Evolutionary conservation across 2,113 vertebrate genomes (phyloP), one percentile per base, ranked within the genome.

Genomic region (Spea multiplicata): DNA sequence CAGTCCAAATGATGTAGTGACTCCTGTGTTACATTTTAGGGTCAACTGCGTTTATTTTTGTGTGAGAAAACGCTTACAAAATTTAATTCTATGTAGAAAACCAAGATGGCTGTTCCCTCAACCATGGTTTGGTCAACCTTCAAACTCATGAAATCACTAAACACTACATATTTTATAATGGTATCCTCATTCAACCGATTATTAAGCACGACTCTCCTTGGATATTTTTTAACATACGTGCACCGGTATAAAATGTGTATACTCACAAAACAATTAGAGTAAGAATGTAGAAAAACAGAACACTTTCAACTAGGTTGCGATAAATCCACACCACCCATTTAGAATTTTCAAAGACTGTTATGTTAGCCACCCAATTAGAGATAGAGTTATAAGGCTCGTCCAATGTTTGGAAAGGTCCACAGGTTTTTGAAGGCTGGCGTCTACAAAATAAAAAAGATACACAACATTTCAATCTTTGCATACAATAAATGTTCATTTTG

Each of bases 401-500:
- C 71, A 98, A 90, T 1, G 92, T 91, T 82, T 87, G 89, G 79
- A 99, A 99, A 0, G 97, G 96, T 0, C 97, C 97, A 44, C 97
- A 98, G 0, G 47, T 47, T n/a, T 87, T 46, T 0, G 97, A 99
- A 16, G 97, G 97, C 2, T 88, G 91, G 83, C 93, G 78, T 1
- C 97, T 99, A 6, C 71, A 7, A 55, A 76, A 52, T 80, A 59
- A 72, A 9, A 30, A 80, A 14, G 12, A 13, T 59, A 13, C 9
- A 52, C 55, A 59, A 59, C 14, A 59, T 59, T 59, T 10, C 55
- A 59, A 5, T 59, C 10, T 59, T 2, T 6, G 3, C 50, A 53
- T 61, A 12, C 52, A 12, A 1, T 53, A 6, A 53, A 53, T 8
- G 52, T 53, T 53, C 52, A 53, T 53, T 8, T 6, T 8, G 12